Conservation (phyloP, 1,140 invertebrate species). For the Danaus melanippus region DNA sequence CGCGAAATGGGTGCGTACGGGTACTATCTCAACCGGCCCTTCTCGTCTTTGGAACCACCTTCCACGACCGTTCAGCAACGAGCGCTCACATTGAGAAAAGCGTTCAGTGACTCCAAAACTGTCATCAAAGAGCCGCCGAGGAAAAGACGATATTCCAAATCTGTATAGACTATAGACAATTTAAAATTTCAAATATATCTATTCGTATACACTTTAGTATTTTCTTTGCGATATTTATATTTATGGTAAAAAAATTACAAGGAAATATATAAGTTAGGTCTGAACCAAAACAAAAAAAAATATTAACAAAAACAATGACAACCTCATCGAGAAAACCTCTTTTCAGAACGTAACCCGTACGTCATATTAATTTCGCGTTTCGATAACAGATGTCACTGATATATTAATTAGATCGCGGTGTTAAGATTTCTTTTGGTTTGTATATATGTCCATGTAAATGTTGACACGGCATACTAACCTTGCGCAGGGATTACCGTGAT, state of each 20-base stretch:
- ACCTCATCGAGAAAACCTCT: too few relatives aligned
- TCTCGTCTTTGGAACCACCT: constrained; percentile 20
- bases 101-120: constrained; percentile 51
- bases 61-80: constrained; percentile 19
- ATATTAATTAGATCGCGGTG: constrained; percentile 35
- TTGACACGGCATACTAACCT: constrained; percentile 65
- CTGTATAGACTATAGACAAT: constrained; percentile 30
- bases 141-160: constrained; percentile 54
- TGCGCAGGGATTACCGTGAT: constrained; percentile 72
- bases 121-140: constrained; percentile 41
- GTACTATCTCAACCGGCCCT: constrained; percentile 55
- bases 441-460: constrained; percentile 32
- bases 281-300: too few relatives aligned
- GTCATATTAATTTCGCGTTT: constrained; percentile 6
- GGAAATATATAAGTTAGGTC: too few relatives aligned
- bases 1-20: constrained; percentile 61
- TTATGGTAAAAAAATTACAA: too few relatives aligned
- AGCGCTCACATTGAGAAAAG: constrained; percentile 29
- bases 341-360: too few relatives aligned
- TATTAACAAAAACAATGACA: too few relatives aligned
- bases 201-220: background rate
- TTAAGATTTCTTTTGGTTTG: constrained; percentile 22
- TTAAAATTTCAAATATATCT: background rate
- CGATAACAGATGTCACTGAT: constrained; percentile 47
- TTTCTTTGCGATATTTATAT: too few relatives aligned